These are phyloP conservation scores for Gibbula magus DNA, from an alignment of 2,888 invertebrate genomes.

Conservation along the genomic window DNA sequence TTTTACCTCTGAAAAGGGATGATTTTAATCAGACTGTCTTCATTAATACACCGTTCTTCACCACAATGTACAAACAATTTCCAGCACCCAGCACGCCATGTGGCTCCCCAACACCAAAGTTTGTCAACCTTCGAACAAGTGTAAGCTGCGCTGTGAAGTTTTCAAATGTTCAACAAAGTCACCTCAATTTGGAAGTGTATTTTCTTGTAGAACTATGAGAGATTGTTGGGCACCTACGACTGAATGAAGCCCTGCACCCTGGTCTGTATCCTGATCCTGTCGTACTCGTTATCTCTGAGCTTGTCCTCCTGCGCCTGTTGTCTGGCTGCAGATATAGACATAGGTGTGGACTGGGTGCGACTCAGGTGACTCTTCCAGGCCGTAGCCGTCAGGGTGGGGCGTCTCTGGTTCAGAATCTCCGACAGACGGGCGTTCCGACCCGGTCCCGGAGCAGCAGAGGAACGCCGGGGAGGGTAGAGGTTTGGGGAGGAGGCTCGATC, in stretches of 20 bases:
- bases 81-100: too few species aligned
- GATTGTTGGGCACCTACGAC: not conserved
- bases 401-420: conserved; percentile 56
- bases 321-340: conserved; percentile 45
- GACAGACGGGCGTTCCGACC: conserved; percentile 45
- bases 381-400: conserved; percentile 53
- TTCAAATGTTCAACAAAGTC: too few species aligned
- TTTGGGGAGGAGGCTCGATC: not conserved
- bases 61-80: too few species aligned
- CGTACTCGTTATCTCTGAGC: not conserved
- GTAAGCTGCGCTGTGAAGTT: too few species aligned
- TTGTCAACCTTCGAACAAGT: too few species aligned
- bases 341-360: conserved; percentile 40
- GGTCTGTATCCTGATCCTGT: not conserved
- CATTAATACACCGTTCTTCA: too few species aligned
- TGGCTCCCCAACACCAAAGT: too few species aligned
- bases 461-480: not conserved
- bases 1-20: too few species aligned
- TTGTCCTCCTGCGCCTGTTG: conserved; percentile 24
- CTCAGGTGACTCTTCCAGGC: conserved; percentile 57
- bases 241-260: conserved; percentile 13
- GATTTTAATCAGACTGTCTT: too few species aligned
- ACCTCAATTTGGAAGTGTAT: too few species aligned
- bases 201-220: too few species aligned
- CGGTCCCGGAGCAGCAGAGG: conserved; percentile 11